Percentiles rank a stretch among this genome's conserved stretches.
phyloP scores from a whole-genome alignment of 2,113 vertebrate genomes.

The Sylvicapra grimmia region DNA sequence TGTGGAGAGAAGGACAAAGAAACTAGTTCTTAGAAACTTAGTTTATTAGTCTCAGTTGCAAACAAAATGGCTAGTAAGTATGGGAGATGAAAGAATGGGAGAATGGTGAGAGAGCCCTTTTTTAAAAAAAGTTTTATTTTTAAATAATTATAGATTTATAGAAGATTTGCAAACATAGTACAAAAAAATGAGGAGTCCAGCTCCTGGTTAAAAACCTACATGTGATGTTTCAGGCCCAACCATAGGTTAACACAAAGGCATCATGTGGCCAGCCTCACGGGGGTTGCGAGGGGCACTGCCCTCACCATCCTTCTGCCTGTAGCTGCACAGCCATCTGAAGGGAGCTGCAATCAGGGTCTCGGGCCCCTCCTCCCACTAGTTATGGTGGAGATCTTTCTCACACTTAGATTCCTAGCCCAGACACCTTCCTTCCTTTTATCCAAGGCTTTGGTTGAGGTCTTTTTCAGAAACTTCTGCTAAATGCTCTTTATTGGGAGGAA shows the following conservation, averaged over 20 bases:
- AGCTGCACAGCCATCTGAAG: background rate
- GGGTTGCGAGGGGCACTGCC: background rate
- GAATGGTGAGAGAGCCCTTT: background rate
- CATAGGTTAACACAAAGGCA: background rate
- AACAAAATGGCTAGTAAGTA: background rate
- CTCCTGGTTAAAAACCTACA: background rate
- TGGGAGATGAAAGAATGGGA: background rate
- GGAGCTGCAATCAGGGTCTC: background rate
- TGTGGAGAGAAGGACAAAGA: background rate
- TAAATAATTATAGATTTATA: background rate
- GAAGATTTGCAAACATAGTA: background rate
- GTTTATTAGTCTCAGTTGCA: background rate
- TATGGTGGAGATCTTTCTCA: background rate
- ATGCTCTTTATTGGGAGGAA: background rate
- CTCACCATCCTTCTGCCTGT: too few species aligned
- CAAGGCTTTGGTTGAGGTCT: background rate
- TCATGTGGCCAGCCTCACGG: accelerated
- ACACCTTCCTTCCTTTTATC: background rate
- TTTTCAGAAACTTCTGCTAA: background rate
- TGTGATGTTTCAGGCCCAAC: background rate
- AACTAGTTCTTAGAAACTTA: background rate
- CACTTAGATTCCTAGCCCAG: background rate
- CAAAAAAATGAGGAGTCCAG: background rate
- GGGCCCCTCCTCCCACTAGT: too few species aligned
- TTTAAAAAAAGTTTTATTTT: background rate